phyloP scores from a whole-genome alignment of 2,797 vertebrate genomes.

The Gobio occitaniae region DNA sequence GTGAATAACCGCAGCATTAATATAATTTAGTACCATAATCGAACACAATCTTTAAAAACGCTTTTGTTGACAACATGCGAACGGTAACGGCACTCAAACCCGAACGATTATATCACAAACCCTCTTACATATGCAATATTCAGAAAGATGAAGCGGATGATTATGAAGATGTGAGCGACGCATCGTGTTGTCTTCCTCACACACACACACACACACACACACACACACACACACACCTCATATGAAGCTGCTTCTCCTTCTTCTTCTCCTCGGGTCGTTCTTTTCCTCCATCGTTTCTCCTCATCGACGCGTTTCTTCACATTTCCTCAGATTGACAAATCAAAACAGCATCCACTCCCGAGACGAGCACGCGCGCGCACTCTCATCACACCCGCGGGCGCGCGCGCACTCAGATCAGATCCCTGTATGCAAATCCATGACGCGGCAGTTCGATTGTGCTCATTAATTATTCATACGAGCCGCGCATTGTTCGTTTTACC shows the following conservation, averaged over 20 bases:
- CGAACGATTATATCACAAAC: not conserved
- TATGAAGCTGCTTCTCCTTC: not conserved
- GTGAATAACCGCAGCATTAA: no score
- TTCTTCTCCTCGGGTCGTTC: not conserved
- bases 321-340: not conserved
- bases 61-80: no score
- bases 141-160: not conserved
- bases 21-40: no score
- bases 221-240: slow-evolving; percentile 5
- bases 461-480: not conserved
- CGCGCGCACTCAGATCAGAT: not conserved
- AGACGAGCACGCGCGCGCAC: not conserved
- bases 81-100: no score
- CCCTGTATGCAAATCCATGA: not conserved
- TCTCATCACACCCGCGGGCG: not conserved
- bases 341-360: not conserved
- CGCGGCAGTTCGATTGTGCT: not conserved
- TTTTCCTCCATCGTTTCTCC: not conserved
- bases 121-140: no score
- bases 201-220: not conserved
- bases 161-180: not conserved
- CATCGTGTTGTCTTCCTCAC: not conserved
- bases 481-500: not conserved
- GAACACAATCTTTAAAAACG: no score
- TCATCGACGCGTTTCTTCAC: not conserved